Evolutionary conservation across 2,888 invertebrate genomes (phyloP).

Genomic region (Meiosimyza platycephala): DNA sequence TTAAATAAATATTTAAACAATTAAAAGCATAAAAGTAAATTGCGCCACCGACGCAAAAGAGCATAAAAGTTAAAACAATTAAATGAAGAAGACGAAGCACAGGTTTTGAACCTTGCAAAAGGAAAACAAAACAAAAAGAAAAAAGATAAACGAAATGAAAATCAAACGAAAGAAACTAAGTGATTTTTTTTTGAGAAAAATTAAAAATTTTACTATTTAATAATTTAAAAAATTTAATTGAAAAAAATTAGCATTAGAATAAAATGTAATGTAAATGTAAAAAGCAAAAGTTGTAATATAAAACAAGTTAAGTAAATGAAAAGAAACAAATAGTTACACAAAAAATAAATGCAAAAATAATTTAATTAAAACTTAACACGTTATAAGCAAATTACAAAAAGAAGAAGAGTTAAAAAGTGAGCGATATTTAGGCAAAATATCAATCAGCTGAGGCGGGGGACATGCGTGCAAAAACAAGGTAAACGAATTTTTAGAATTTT

Average conservation of each 20-base stretch:
- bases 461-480: conserved; percentile 28
- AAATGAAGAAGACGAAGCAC: conserved; percentile 1
- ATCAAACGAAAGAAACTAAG: conserved; percentile 29
- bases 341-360: neutral
- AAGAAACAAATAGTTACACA: neutral
- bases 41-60: conserved; percentile 1
- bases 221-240: conserved; percentile 12
- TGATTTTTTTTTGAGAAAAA: conserved; percentile 33
- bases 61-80: neutral
- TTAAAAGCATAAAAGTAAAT: conserved; percentile 9
- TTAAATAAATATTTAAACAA: conserved; percentile 11
- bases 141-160: no score
- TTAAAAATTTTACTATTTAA: conserved; percentile 18
- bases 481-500: conserved; percentile 36
- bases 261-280: conserved; percentile 16
- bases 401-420: neutral
- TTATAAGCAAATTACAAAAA: neutral
- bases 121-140: neutral
- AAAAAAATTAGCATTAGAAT: neutral
- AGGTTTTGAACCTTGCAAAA: conserved; percentile 36
- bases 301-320: neutral
- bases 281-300: conserved; percentile 13
- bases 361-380: neutral
- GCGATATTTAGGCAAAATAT: neutral
- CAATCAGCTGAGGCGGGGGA: conserved; percentile 16